Evolutionary conservation across 1,140 invertebrate species (phyloP).

Genomic region (Drosophila insularis): DNA sequence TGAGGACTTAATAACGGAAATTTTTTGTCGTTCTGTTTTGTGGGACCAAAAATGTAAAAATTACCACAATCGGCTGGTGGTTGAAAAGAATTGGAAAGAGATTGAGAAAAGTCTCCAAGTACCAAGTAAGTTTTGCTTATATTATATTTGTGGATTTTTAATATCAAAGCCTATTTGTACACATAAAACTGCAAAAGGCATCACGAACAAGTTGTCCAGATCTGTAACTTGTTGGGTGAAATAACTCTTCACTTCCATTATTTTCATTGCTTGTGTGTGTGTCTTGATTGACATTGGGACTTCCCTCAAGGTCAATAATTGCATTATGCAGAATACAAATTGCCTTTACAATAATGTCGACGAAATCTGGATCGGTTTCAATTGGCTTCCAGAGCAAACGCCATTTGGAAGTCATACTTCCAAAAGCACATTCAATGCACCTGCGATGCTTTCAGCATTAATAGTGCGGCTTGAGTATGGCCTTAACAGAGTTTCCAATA

Average conservation of each 20-base stretch:
- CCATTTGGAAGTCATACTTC: no score
- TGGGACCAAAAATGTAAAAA: neutral
- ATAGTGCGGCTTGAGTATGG: neutral
- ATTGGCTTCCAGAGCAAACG: no score
- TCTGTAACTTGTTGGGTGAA: no score
- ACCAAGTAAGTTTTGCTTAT: constrained; percentile 1
- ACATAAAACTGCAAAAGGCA: constrained; percentile 10
- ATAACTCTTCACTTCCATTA: neutral
- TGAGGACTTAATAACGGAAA: neutral
- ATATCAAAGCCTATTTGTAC: constrained; percentile 7
- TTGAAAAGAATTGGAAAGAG: neutral
- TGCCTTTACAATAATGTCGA: no score
- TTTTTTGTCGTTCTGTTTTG: neutral
- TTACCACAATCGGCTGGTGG: neutral
- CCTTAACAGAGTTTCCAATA: neutral
- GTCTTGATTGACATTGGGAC: constrained; percentile 2
- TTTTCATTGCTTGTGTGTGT: constrained; percentile 1
- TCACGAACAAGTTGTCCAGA: constrained; percentile 5
- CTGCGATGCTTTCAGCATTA: no score
- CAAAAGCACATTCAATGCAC: constrained; percentile 13
- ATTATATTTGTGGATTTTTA: constrained; percentile 5
- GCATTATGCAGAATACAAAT: no score
- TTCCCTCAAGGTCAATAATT: no score
- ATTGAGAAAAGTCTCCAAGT: neutral
- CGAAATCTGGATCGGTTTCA: no score